Conservation (phyloP, 2,113 vertebrate species). For the Podarcis muralis region DNA sequence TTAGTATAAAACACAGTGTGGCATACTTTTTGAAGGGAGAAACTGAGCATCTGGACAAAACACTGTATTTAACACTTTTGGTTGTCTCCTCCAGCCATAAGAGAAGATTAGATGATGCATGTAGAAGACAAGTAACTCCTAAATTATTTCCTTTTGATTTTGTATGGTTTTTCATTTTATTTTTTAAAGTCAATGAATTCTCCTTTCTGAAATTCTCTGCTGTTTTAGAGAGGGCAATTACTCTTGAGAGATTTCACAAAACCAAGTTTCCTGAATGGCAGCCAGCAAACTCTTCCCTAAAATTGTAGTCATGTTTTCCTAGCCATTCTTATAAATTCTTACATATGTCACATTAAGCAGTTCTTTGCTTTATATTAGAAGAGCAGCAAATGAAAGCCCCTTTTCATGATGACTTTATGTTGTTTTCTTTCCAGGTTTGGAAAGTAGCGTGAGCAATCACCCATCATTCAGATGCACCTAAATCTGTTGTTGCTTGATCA, state of each 20-base stretch:
- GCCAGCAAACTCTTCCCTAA: background rate
- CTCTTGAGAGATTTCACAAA: background rate
- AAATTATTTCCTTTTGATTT: background rate
- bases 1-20: background rate
- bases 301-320: background rate
- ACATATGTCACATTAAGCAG: background rate
- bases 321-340: background rate
- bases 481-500: too few relatives aligned
- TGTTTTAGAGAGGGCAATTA: background rate
- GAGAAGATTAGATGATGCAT: background rate
- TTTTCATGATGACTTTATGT: too few relatives aligned
- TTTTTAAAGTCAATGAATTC: background rate
- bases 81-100: slow-evolving; percentile 1
- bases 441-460: too few relatives aligned
- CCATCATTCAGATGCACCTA: too few relatives aligned
- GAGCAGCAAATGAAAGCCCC: background rate
- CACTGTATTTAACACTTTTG: background rate
- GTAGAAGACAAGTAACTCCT: background rate
- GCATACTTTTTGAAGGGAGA: background rate
- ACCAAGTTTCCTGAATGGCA: background rate
- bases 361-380: background rate
- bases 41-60: background rate
- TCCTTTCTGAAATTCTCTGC: background rate
- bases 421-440: too few relatives aligned
- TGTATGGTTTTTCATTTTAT: background rate